Evolutionary conservation across 2,888 invertebrate species (phyloP).

Genomic region (Napeogenes inachia): DNA sequence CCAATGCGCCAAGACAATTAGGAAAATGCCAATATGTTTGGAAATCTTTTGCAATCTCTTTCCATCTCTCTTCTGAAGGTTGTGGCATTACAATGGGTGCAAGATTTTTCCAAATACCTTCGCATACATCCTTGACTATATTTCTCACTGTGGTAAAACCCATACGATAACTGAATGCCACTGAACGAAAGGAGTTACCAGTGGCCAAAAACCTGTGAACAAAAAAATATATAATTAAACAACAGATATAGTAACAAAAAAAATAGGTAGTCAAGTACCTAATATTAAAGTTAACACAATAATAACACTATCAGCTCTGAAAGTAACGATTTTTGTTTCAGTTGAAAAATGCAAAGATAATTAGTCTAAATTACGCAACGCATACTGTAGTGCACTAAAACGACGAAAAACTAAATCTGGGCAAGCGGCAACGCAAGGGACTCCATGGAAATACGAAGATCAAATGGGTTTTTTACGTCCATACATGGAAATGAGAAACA

Average conservation of each 20-base stretch:
- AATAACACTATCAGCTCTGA: too few species aligned
- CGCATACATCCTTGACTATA: constrained; percentile 33
- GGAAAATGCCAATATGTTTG: constrained; percentile 20
- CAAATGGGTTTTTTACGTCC: constrained; percentile 31
- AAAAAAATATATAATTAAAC: constrained; percentile 10
- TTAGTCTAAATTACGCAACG: constrained; percentile 31
- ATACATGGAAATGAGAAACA: too few species aligned
- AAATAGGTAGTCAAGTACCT: too few species aligned
- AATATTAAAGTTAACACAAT: too few species aligned
- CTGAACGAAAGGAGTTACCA: constrained; percentile 34
- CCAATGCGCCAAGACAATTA: too few species aligned
- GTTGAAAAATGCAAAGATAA: constrained; percentile 29
- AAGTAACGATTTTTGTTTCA: constrained; percentile 23
- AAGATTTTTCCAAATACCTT: constrained; percentile 35
- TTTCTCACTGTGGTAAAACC: constrained; percentile 15
- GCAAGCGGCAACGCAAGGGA: constrained; percentile 23
- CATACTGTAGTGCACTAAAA: constrained; percentile 30
- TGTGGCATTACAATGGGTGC: constrained; percentile 32
- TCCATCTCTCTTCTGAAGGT: constrained; percentile 30
- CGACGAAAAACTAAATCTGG: constrained; percentile 29
- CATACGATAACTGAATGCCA: constrained; percentile 37
- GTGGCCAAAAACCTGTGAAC: constrained; percentile 34
- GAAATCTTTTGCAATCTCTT: constrained; percentile 23
- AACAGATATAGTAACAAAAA: too few species aligned
- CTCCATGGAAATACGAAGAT: constrained; percentile 35